Percentiles rank a stretch among this genome's conserved stretches.
Evolutionary conservation across 2,797 vertebrate genomes (phyloP).

Genomic region (Gephyroberyx darwinii): DNA sequence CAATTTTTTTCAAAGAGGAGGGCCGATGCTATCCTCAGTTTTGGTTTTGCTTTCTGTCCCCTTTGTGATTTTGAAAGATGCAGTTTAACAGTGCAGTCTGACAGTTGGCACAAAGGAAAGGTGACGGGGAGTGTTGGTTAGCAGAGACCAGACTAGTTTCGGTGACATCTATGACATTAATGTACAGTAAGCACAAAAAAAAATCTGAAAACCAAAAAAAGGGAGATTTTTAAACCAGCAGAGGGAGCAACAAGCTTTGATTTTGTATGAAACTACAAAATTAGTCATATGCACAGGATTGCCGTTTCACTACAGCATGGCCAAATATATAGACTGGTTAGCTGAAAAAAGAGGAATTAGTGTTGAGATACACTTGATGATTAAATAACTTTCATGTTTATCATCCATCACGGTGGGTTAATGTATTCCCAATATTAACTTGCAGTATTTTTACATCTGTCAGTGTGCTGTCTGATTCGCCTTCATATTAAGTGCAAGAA

Average conservation of each 20-base stretch:
- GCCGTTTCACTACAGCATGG: background rate
- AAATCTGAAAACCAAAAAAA: slow-evolving; percentile 31
- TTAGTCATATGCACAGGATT: slow-evolving; percentile 22
- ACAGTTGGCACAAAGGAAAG: background rate
- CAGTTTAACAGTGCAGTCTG: background rate
- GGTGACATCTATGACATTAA: slow-evolving; percentile 18
- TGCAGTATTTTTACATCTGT: slow-evolving; percentile 22
- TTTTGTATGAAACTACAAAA: slow-evolving; percentile 41
- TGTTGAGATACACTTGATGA: background rate
- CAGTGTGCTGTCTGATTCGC: slow-evolving; percentile 26
- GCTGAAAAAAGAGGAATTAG: background rate
- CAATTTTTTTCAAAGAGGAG: too few relatives aligned
- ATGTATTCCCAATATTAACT: slow-evolving; percentile 49
- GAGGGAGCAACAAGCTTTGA: slow-evolving; percentile 67
- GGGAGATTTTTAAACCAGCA: slow-evolving; percentile 55
- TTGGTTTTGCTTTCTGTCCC: slow-evolving; percentile 5
- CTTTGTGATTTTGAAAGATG: slow-evolving; percentile 21
- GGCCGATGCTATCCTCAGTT: background rate
- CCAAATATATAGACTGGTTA: background rate
- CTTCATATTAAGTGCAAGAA: slow-evolving; percentile 17
- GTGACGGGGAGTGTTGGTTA: background rate
- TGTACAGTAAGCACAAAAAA: slow-evolving; percentile 11
- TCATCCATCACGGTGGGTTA: slow-evolving; percentile 31
- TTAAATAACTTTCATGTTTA: background rate
- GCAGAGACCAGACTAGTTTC: background rate